Evolutionary conservation across 1,140 invertebrate genomes (phyloP).

Genomic region (Popillia japonica): DNA sequence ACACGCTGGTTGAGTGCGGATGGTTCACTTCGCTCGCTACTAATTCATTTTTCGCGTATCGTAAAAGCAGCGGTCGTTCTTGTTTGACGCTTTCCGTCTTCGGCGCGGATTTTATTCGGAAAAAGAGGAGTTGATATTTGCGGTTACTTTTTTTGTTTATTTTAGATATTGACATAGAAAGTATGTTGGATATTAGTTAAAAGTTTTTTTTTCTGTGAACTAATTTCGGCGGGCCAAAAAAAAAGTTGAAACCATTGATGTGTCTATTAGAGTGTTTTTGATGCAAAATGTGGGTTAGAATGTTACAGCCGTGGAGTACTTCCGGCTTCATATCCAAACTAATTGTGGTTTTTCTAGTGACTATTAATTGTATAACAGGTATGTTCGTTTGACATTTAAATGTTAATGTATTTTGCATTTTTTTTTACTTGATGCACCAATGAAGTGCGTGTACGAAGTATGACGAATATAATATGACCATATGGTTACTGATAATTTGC

Average conservation of each 20-base stretch:
- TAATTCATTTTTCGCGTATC: slow-evolving; percentile 6
- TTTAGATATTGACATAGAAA: neutral
- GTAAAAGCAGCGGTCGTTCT: neutral
- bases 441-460: neutral
- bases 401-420: slow-evolving; percentile 22
- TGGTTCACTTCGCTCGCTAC: slow-evolving; percentile 10
- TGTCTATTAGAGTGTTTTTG: slow-evolving; percentile 24
- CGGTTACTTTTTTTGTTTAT: neutral
- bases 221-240: neutral
- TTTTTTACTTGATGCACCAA: neutral
- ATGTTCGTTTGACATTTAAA: slow-evolving; percentile 37
- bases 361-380: slow-evolving; percentile 37
- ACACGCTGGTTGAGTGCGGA: slow-evolving; percentile 10
- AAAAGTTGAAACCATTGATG: slow-evolving; percentile 15
- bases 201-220: neutral
- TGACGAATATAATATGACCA: neutral
- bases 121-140: neutral
- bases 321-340: slow-evolving; percentile 25
- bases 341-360: slow-evolving; percentile 30
- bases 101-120: neutral
- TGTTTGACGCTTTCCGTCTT: neutral
- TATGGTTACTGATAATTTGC: slow-evolving; percentile 14
- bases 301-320: slow-evolving; percentile 30
- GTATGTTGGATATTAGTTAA: slow-evolving; percentile 22
- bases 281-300: slow-evolving; percentile 34